Percentiles rank a stretch among this genome's conserved stretches.
phyloP scores from a whole-genome alignment of 2,888 invertebrate genomes.

The Callinectes sapidus region DNA sequence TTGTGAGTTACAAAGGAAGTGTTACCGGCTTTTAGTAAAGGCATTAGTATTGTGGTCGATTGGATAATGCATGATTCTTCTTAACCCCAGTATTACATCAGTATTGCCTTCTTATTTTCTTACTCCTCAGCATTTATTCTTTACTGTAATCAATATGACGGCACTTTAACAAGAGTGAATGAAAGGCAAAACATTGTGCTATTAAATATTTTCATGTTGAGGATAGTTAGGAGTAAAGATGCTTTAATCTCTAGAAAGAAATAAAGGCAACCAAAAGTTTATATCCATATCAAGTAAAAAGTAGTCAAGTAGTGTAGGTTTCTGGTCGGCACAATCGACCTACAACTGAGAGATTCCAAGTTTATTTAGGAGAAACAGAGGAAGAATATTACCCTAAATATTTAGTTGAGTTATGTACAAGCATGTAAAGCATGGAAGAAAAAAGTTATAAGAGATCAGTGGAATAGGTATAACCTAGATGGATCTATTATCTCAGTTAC shows the following conservation, averaged over 20 bases:
- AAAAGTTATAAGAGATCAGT: too few relatives aligned
- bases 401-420: too few relatives aligned
- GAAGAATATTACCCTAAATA: too few relatives aligned
- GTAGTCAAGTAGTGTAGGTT: too few relatives aligned
- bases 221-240: not conserved
- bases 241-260: not conserved
- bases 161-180: not conserved
- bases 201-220: not conserved
- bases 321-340: too few relatives aligned
- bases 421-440: too few relatives aligned
- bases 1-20: not conserved
- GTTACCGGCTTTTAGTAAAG: not conserved
- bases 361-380: too few relatives aligned
- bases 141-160: not conserved
- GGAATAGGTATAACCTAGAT: too few relatives aligned
- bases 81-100: not conserved
- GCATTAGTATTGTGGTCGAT: not conserved
- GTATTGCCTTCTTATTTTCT: not conserved
- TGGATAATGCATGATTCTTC: not conserved
- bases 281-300: too few relatives aligned
- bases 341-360: too few relatives aligned
- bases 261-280: not conserved
- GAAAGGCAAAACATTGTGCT: too few relatives aligned
- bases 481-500: too few relatives aligned
- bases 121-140: not conserved